phyloP scores from a whole-genome alignment of 2,888 invertebrate genomes.

The Mechanitis mazaeus region DNA sequence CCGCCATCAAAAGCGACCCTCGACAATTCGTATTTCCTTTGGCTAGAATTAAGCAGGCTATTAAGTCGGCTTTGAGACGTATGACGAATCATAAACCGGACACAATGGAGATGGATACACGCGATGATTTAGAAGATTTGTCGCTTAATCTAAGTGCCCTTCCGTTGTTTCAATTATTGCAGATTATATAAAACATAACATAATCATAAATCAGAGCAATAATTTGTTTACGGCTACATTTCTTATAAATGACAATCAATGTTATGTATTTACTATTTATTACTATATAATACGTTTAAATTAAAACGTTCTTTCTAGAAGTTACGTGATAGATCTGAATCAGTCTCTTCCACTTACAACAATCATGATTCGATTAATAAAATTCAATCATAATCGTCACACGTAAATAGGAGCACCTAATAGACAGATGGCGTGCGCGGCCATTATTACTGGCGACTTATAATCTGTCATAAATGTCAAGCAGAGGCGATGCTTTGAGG shows the following conservation, averaged over 20 bases:
- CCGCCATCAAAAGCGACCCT: conserved; percentile 54
- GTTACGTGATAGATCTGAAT: conserved; percentile 36
- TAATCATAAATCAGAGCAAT: no score
- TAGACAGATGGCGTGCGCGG: conserved; percentile 68
- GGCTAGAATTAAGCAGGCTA: conserved; percentile 73
- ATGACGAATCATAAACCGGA: conserved; percentile 67
- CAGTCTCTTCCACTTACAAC: conserved; percentile 35
- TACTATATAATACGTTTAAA: background rate
- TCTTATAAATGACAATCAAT: background rate
- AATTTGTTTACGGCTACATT: background rate
- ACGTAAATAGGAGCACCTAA: conserved; percentile 58
- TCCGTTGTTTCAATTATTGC: background rate
- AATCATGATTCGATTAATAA: conserved; percentile 61
- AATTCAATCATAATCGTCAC: conserved; percentile 58
- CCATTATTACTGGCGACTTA: conserved; percentile 64
- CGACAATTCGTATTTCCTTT: conserved; percentile 70
- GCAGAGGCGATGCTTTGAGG: conserved; percentile 49
- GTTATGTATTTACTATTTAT: background rate
- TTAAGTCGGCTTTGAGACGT: conserved; percentile 67
- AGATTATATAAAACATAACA: background rate
- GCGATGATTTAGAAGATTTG: conserved; percentile 46
- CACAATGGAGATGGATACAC: conserved; percentile 54
- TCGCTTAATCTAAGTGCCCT: background rate
- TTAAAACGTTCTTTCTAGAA: background rate
- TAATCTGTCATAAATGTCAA: conserved; percentile 74